Evolutionary conservation across 2,113 vertebrate species (phyloP).

Genomic region (Notothenia coriiceps): DNA sequence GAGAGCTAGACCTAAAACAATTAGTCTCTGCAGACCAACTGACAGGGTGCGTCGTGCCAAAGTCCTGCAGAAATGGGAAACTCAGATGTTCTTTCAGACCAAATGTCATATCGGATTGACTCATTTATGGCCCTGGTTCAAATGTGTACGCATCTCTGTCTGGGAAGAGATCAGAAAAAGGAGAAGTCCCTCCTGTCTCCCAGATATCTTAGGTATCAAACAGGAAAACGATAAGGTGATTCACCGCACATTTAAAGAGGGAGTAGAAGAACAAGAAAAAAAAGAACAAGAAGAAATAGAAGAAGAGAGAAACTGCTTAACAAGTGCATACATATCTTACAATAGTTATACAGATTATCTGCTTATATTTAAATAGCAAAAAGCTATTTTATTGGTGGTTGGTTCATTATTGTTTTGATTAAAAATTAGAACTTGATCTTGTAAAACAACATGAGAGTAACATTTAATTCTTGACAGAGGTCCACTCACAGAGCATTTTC

Average conservation of each 20-base stretch:
- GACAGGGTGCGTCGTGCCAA: constrained; percentile 28
- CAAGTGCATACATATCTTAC: neutral
- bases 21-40: constrained; percentile 63
- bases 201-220: neutral
- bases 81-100: constrained; percentile 63
- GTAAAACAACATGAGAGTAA: neutral
- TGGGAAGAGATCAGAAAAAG: constrained; percentile 37
- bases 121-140: constrained; percentile 68
- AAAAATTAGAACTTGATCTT: neutral
- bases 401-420: neutral
- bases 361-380: neutral
- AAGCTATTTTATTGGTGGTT: neutral
- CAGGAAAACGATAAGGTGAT: constrained; percentile 18
- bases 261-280: constrained; percentile 6
- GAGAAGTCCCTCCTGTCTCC: constrained; percentile 16
- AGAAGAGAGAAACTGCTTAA: constrained; percentile 19
- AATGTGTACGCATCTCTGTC: constrained; percentile 40
- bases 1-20: constrained; percentile 58
- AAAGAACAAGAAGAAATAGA: constrained; percentile 3
- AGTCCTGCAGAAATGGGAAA: constrained; percentile 46
- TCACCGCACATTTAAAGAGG: constrained; percentile 7
- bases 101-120: constrained; percentile 65
- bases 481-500: neutral
- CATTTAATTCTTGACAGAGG: neutral
- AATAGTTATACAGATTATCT: neutral